Conservation (phyloP, 2,888 invertebrate genomes). For the Cheilosia soror region DNA sequence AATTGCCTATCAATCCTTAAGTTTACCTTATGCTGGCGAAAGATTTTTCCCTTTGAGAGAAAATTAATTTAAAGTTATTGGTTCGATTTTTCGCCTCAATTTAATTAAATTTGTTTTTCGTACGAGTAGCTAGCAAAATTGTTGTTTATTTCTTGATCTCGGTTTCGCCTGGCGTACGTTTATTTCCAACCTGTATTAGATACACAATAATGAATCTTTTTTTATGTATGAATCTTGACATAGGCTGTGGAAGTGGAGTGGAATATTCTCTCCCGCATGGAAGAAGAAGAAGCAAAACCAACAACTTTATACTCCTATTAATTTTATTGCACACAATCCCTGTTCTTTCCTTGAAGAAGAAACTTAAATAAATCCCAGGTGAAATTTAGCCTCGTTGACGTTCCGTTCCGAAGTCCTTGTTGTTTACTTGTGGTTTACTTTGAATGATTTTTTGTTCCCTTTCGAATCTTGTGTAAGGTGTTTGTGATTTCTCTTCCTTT, state of each 20-base stretch:
- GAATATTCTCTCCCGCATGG: constrained; percentile 38
- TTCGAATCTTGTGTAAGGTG: constrained; percentile 41
- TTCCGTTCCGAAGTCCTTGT: constrained; percentile 39
- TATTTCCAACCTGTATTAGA: constrained; percentile 15
- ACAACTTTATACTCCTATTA: constrained; percentile 70
- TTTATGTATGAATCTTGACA: background rate
- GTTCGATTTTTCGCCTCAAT: constrained; percentile 49
- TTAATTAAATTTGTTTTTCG: constrained; percentile 59
- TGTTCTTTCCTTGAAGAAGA: constrained; percentile 44
- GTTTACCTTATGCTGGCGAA: constrained; percentile 1
- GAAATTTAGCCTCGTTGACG: constrained; percentile 67
- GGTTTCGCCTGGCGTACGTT: constrained; percentile 53
- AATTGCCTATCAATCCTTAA: constrained; percentile 12
- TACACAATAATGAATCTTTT: background rate
- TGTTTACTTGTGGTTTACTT: constrained; percentile 70
- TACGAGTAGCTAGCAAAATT: constrained; percentile 8
- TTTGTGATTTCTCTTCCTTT: constrained; percentile 50
- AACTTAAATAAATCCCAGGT: constrained; percentile 72
- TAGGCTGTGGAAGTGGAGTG: background rate
- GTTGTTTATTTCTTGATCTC: constrained; percentile 26
- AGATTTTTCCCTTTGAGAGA: constrained; percentile 7
- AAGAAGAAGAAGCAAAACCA: constrained; percentile 26
- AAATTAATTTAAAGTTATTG: constrained; percentile 62
- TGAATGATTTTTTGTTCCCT: constrained; percentile 50
- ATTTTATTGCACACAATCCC: constrained; percentile 69